Percentiles rank a stretch among this genome's conserved stretches.
phyloP scores from a whole-genome alignment of 1,140 invertebrate genomes.

The Atta cephalotes region DNA sequence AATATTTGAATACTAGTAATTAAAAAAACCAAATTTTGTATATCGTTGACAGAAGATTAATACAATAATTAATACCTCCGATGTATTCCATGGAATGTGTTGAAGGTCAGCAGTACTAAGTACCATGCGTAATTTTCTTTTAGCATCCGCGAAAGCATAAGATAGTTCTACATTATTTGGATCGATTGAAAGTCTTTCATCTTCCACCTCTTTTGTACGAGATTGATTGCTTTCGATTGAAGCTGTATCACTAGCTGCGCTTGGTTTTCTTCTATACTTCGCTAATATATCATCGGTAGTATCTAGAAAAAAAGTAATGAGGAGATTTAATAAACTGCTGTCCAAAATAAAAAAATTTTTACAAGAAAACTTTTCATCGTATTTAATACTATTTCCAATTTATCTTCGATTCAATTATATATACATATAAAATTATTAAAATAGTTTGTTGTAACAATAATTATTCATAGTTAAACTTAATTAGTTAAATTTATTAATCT shows the following conservation, averaged over 20 bases:
- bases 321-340: not conserved
- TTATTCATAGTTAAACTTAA: not conserved
- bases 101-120: conserved; percentile 94
- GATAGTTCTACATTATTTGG: conserved; percentile 88
- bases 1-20: conserved; percentile 5
- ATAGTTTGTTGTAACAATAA: not conserved
- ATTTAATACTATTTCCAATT: conserved; percentile 13
- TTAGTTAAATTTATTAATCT: conserved; percentile 33
- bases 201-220: conserved; percentile 83
- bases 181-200: conserved; percentile 88
- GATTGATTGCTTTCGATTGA: conserved; percentile 83
- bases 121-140: conserved; percentile 96
- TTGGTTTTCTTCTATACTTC: conserved; percentile 95
- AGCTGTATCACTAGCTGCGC: conserved; percentile 87
- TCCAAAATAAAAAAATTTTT: not conserved
- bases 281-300: conserved; percentile 97
- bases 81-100: conserved; percentile 83
- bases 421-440: not conserved
- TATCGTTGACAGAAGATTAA: conserved; percentile 21
- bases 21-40: not conserved
- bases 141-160: conserved; percentile 94
- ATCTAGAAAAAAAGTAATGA: conserved; percentile 86
- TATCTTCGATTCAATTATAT: conserved; percentile 1
- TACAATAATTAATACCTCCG: conserved; percentile 76
- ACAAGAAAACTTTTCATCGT: not conserved